Percentiles rank a stretch among this genome's conserved stretches.
These are phyloP conservation scores for Leucoraja ocellata DNA, from an alignment of 2,797 vertebrate genomes.

Conservation along the genomic window DNA sequence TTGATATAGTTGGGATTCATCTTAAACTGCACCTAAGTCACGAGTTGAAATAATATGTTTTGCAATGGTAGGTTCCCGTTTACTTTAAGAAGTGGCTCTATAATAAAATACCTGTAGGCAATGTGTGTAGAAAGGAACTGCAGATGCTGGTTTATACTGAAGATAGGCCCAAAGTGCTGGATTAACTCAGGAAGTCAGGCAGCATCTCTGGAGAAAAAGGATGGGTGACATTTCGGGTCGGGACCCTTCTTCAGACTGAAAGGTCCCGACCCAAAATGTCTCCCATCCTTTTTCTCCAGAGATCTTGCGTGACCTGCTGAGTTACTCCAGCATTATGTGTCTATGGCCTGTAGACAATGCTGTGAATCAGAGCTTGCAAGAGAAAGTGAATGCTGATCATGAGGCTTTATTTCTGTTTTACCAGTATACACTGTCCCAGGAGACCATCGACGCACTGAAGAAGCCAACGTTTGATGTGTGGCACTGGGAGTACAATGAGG, in stretches of 20 bases:
- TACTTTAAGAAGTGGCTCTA: not conserved
- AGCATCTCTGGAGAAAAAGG: too few species aligned
- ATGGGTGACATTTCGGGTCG: too few species aligned
- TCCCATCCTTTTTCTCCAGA: too few species aligned
- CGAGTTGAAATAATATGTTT: not conserved
- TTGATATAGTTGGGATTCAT: not conserved
- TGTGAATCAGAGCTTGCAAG: not conserved
- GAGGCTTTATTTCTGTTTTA: slow-evolving; percentile 35
- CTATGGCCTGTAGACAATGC: not conserved
- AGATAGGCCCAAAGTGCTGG: too few species aligned
- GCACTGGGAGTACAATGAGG: slow-evolving; percentile 98
- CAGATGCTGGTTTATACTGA: too few species aligned
- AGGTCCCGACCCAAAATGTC: too few species aligned
- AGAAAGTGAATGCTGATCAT: not conserved
- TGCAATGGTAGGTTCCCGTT: not conserved
- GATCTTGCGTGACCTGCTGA: too few species aligned
- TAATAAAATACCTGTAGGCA: not conserved
- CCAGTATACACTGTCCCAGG: slow-evolving; percentile 90
- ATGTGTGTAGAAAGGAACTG: too few species aligned
- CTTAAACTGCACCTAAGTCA: not conserved
- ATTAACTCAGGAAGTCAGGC: too few species aligned
- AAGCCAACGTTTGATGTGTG: slow-evolving; percentile 96
- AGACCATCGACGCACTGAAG: slow-evolving; percentile 89
- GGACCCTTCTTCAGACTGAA: too few species aligned
- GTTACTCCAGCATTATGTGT: too few species aligned